Conservation (phyloP, 2,113 vertebrate species). For the Campylomormyrus numenius region DNA sequence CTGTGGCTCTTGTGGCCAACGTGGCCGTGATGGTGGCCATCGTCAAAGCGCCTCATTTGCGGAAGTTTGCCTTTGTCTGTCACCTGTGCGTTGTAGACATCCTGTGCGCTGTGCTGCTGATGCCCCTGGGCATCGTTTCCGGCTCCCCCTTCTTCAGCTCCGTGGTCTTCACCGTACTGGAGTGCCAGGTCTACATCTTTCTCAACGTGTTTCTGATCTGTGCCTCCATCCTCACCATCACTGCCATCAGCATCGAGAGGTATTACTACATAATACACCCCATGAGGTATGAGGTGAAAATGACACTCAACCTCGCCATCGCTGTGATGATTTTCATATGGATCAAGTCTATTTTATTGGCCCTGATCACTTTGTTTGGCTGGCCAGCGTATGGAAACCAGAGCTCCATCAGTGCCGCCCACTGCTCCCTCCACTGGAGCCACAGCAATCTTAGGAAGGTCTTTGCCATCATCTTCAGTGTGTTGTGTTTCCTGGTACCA, state of each 20-base stretch:
- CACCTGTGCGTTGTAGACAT: constrained; percentile 85
- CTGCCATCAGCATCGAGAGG: constrained; percentile 80
- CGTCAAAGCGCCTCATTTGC: constrained; percentile 72
- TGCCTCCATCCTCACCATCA: constrained; percentile 81
- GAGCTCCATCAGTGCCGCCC: constrained; percentile 68
- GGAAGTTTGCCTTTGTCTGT: constrained; percentile 78
- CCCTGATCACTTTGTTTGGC: constrained; percentile 66
- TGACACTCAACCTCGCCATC: constrained; percentile 72
- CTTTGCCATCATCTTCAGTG: constrained; percentile 75
- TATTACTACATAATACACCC: constrained; percentile 89
- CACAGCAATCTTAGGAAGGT: constrained; percentile 66
- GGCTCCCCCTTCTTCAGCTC: constrained; percentile 76
- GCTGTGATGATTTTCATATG: constrained; percentile 71
- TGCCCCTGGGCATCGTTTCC: constrained; percentile 83
- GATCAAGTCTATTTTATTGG: constrained; percentile 68
- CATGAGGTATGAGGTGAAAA: constrained; percentile 79
- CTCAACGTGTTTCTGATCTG: constrained; percentile 83
- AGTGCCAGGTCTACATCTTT: constrained; percentile 79
- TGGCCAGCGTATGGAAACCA: constrained; percentile 61
- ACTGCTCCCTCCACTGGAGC: constrained; percentile 74
- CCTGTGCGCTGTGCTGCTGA: constrained; percentile 82
- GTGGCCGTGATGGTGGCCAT: constrained; percentile 73
- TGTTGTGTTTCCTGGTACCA: constrained; percentile 75
- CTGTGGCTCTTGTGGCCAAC: constrained; percentile 77
- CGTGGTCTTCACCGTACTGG: constrained; percentile 69